A percentile compares a stretch with the other conserved stretches of the same genome.
Conservation (phyloP, 2,888 invertebrate species). For the Spodoptera picta region DNA sequence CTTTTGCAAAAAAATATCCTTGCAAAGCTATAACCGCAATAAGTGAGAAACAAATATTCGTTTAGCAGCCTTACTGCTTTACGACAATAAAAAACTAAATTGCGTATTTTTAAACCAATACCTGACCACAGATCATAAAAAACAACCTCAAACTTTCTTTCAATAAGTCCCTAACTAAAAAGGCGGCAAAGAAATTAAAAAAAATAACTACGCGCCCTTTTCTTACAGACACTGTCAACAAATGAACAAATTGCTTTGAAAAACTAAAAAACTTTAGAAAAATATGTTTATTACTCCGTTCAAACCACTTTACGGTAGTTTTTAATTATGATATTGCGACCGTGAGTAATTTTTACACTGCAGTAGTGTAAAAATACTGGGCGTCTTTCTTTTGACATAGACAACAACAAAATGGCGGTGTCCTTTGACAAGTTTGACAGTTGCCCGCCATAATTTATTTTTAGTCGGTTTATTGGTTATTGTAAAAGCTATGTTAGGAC, state of each 20-base stretch:
- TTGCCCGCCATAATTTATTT: constrained; percentile 53
- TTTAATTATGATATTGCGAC: constrained; percentile 78
- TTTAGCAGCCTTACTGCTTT: constrained; percentile 22
- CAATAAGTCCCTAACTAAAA: constrained; percentile 28
- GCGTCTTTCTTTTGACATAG: constrained; percentile 59
- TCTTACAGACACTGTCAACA: constrained; percentile 54
- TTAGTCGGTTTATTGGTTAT: constrained; percentile 49
- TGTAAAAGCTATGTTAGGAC: constrained; percentile 45
- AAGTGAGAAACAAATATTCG: constrained; percentile 18
- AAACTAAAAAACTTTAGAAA: constrained; percentile 62
- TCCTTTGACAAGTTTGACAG: constrained; percentile 41
- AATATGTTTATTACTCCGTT: constrained; percentile 70
- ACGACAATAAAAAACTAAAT: constrained; percentile 46
- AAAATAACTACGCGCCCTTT: constrained; percentile 35
- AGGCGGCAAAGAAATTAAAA: constrained; percentile 20
- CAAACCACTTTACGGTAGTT: constrained; percentile 80
- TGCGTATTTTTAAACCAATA: constrained; percentile 53
- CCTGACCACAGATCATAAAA: constrained; percentile 50
- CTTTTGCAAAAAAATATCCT: neutral
- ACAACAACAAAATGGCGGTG: constrained; percentile 46
- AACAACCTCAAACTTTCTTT: constrained; percentile 58
- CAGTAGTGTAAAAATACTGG: constrained; percentile 76
- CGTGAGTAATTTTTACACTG: constrained; percentile 74
- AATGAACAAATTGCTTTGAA: constrained; percentile 67
- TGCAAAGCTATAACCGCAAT: neutral